Evolutionary conservation across 2,888 invertebrate genomes (phyloP).

Genomic region (Oligia strigilis): DNA sequence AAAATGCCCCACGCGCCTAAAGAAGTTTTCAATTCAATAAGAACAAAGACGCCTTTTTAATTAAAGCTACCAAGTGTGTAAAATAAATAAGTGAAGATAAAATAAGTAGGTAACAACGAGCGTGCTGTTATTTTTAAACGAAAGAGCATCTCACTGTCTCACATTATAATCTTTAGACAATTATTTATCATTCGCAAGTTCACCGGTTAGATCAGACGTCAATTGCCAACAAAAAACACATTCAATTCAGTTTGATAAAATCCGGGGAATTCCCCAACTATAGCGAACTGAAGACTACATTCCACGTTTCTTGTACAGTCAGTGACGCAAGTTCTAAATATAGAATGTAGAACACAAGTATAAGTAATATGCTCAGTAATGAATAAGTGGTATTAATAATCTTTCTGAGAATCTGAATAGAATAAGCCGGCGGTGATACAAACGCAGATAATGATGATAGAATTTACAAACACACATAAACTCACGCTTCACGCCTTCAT

Average conservation of each 20-base stretch:
- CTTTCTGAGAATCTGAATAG: conserved; percentile 23
- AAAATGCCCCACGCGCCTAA: too few species aligned
- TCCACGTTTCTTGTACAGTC: neutral
- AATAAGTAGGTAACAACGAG: neutral
- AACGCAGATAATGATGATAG: neutral
- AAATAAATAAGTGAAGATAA: neutral
- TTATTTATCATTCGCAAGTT: conserved; percentile 7
- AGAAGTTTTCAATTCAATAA: too few species aligned
- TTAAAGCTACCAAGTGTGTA: neutral
- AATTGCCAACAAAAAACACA: neutral
- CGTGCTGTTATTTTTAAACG: neutral
- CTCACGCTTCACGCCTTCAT: too few species aligned
- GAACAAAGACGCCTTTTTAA: too few species aligned
- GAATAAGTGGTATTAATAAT: conserved; percentile 28
- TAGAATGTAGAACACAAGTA: neutral
- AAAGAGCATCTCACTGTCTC: neutral
- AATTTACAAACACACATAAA: neutral
- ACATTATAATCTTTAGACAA: neutral
- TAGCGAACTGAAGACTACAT: neutral
- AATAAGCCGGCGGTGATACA: neutral
- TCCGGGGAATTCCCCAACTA: conserved; percentile 6
- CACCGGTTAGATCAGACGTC: neutral
- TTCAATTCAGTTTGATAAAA: neutral
- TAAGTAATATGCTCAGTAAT: neutral
- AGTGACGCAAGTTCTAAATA: conserved; percentile 21